Evolutionary conservation across 2,888 invertebrate genomes (phyloP).

Genomic region (Megastigmus dorsalis): DNA sequence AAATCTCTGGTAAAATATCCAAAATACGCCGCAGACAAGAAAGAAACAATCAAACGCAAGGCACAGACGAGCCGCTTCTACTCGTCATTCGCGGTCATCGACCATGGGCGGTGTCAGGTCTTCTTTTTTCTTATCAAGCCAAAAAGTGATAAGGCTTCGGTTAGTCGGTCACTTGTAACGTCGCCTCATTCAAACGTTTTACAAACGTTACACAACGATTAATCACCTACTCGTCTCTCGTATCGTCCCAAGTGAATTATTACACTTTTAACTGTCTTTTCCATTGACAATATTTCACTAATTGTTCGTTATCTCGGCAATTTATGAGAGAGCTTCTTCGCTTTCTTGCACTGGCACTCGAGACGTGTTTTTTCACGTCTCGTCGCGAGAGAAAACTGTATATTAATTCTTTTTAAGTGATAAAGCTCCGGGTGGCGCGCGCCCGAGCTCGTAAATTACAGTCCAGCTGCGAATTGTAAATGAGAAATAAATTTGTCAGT

Average conservation of each 20-base stretch:
- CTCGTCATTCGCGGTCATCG: conserved; percentile 26
- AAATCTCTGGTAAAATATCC: too few species aligned
- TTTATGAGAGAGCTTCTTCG: background rate
- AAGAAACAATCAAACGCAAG: too few species aligned
- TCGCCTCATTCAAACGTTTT: too few species aligned
- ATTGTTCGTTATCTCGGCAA: conserved; percentile 1
- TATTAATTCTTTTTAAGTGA: background rate
- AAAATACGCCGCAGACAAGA: too few species aligned
- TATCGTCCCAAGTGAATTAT: too few species aligned
- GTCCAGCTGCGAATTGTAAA: background rate
- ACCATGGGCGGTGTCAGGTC: background rate
- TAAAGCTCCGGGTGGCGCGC: conserved; percentile 4
- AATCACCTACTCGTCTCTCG: too few species aligned
- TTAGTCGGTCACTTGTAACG: conserved; percentile 17
- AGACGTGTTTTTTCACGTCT: background rate
- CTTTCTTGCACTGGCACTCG: background rate
- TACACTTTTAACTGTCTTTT: too few species aligned
- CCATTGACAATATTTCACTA: background rate
- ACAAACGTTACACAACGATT: background rate
- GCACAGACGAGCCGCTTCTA: too few species aligned
- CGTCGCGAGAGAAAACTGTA: background rate
- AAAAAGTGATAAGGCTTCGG: conserved; percentile 26
- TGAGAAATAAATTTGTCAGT: conserved; percentile 26
- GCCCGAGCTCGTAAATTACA: background rate
- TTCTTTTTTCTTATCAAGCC: background rate